Conservation (phyloP, 2,113 vertebrate species). For the Copsychus sechellarum region DNA sequence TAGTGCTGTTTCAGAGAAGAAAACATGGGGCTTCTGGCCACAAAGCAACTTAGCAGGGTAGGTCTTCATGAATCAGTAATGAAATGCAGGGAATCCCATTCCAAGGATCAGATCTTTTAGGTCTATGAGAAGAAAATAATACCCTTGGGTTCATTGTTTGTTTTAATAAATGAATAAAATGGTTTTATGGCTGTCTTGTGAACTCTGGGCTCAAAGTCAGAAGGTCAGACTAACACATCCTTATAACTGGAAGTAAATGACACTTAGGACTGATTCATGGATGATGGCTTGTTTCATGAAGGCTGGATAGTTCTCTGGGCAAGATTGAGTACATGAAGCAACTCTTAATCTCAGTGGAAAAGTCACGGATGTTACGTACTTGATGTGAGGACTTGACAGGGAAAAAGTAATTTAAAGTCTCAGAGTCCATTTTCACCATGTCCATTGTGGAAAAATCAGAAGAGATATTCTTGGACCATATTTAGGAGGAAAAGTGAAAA, state of each 20-base stretch:
- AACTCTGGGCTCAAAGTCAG: not conserved
- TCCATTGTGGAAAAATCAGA: not conserved
- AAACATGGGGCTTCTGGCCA: not conserved
- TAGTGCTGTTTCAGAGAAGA: not conserved
- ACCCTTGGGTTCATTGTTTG: not conserved
- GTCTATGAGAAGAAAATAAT: not conserved
- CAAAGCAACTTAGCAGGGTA: not conserved
- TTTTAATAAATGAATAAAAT: constrained; percentile 13
- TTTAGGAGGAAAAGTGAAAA: constrained; percentile 1
- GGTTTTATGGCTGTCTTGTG: not conserved
- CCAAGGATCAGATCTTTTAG: not conserved
- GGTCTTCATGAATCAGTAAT: constrained; percentile 21
- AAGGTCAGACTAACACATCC: not conserved
- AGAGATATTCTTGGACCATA: not conserved
- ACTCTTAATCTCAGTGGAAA: not conserved
- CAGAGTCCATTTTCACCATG: not conserved
- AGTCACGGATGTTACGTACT: not conserved
- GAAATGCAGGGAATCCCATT: not conserved
- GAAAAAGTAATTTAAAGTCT: not conserved
- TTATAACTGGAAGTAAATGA: not conserved
- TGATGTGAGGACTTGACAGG: not conserved
- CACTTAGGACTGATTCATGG: not conserved
- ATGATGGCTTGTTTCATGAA: not conserved
- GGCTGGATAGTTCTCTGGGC: not conserved
- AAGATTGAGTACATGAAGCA: constrained; percentile 1